phyloP scores from a whole-genome alignment of 2,113 vertebrate genomes.

The Chascanopsetta lugubris region DNA sequence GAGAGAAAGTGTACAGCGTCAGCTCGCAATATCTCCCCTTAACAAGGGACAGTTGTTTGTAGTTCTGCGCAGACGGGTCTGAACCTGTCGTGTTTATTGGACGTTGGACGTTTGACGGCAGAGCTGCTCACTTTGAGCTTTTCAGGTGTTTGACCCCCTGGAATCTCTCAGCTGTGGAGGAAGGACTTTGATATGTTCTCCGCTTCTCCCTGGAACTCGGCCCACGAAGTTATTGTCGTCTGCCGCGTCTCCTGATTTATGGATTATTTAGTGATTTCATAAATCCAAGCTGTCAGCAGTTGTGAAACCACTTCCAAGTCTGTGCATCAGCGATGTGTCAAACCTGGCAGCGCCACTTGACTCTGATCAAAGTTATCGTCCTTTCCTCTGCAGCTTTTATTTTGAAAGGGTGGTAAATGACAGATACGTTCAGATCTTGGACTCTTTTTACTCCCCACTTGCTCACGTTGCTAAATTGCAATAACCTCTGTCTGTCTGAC shows the following conservation, averaged over 20 bases:
- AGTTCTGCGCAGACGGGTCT: not conserved
- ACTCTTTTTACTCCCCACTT: too few species aligned
- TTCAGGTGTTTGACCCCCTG: constrained; percentile 54
- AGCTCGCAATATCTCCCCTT: too few species aligned
- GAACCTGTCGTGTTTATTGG: constrained; percentile 44
- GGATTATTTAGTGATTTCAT: not conserved
- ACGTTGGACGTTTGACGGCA: constrained; percentile 42
- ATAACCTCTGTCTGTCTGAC: constrained; percentile 9
- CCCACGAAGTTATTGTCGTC: not conserved
- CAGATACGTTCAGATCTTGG: too few species aligned
- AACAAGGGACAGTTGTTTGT: not conserved
- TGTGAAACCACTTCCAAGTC: not conserved
- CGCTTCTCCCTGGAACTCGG: constrained; percentile 19
- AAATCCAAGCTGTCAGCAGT: constrained; percentile 12
- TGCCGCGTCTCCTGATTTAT: not conserved
- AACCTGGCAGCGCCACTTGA: not conserved
- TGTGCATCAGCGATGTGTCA: not conserved
- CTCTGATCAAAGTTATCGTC: not conserved
- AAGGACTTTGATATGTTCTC: not conserved
- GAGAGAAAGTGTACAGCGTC: not conserved
- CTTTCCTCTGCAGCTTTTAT: not conserved
- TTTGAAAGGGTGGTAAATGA: too few species aligned
- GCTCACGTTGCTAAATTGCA: not conserved
- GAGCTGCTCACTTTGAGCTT: constrained; percentile 55
- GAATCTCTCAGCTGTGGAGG: not conserved